Conservation (phyloP, 2,797 vertebrate genomes). For the Tragelaphus oryx region DNA sequence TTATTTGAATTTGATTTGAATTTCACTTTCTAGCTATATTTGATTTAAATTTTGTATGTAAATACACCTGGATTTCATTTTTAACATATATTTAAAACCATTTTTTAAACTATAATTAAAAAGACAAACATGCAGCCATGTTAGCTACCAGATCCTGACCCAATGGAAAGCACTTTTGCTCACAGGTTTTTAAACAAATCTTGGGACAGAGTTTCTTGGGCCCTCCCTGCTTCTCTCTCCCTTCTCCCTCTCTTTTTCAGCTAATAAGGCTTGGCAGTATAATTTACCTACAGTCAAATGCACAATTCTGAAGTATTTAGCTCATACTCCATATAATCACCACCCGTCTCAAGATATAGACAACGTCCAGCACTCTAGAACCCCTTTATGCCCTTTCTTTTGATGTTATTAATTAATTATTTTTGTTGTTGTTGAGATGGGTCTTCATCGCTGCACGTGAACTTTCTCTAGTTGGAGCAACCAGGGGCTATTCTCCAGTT, state of each 20-base stretch:
- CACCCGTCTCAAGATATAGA: not conserved
- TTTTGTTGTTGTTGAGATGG: not conserved
- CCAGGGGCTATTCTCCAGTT: not conserved
- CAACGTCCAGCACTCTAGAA: not conserved
- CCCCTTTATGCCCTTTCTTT: not conserved
- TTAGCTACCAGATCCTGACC: not conserved
- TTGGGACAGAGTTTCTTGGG: not conserved
- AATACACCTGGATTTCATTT: not conserved
- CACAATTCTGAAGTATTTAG: not conserved
- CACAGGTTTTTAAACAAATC: not conserved
- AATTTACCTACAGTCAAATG: not conserved
- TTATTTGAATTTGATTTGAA: constrained; percentile 20
- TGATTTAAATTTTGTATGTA: not conserved
- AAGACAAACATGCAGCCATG: not conserved
- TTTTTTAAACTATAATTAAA: not conserved
- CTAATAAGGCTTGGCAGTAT: not conserved
- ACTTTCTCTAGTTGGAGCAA: not conserved
- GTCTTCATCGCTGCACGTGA: not conserved
- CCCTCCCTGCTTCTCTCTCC: not conserved
- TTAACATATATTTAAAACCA: not conserved
- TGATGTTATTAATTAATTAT: not conserved
- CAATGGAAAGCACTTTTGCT: not conserved
- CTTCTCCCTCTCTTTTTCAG: not conserved
- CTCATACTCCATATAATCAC: not conserved
- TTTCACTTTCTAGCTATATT: not conserved